Evolutionary conservation across 2,113 vertebrate species (phyloP), one percentile per base, ranked within the genome.

Genomic region (Poeciliopsis prolifica): DNA sequence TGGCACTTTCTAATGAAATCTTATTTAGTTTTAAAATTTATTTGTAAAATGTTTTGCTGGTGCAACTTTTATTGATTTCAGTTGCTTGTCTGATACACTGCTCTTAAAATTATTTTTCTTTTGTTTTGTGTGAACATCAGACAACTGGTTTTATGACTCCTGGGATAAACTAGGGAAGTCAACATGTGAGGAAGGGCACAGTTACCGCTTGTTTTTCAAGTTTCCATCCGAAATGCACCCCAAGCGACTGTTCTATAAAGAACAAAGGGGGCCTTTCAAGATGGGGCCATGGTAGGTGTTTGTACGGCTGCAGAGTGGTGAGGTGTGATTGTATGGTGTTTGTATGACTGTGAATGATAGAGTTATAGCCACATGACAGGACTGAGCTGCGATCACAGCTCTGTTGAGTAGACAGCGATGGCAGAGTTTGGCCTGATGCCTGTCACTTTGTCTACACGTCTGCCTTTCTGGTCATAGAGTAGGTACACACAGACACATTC

Each of bases 281-380:
- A 80, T 29, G 33, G 24, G 61, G 66, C 62, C 75, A 61, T 51
- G 68, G 37, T 77, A 74, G 82, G 58, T 24, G 30, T 77, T 78
- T 51, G 68, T 28, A 65, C 1, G 51, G 65, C 68, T 75, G 61
- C 64, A 44, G 48, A 11, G 29, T 70, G 74, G 61, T 71, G 29
- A 74, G 75, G 64, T 90, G 75, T 70, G 79, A 77, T 35, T 54
- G 48, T 70, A 65, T 70, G 58, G 67, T 68, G 64, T 79, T 71
- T 80, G 70, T 61, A 68, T 79, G 75, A 66, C 51, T 74, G 29
- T 72, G 77, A 85, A 85, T 92, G 89, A 91, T 87, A 85, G 88
- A 85, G 69, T 87, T 90, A 92, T 86, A 91, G 88, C 84, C 90
- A 78, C 83, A 88, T 87, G 92, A 89, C 88, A 92, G 86, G 79